These are phyloP conservation scores for Dicentrarchus labrax DNA, from an alignment of 2,113 vertebrate genomes.

Conservation along the genomic window DNA sequence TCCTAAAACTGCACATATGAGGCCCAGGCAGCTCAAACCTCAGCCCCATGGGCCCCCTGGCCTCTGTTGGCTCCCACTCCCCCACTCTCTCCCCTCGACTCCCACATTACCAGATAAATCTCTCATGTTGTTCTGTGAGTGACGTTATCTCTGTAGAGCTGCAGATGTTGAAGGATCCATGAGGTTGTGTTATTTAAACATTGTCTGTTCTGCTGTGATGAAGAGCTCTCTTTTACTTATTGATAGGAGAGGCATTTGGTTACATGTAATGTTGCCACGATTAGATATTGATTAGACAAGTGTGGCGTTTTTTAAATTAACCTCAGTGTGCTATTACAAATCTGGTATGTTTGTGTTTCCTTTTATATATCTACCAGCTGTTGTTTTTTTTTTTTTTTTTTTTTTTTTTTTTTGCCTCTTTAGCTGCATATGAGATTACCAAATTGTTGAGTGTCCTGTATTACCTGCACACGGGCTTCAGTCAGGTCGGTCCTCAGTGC, in stretches of 20 bases:
- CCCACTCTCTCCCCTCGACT: conserved; percentile 64
- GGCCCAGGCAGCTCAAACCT: conserved; percentile 76
- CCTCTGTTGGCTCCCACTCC: conserved; percentile 72
- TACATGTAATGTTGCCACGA: neutral
- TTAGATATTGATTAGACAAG: neutral
- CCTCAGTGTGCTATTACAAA: neutral
- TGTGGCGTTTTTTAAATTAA: neutral
- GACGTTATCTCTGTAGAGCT: conserved; percentile 78
- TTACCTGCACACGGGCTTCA: conserved; percentile 97
- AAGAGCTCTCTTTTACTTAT: conserved; percentile 10
- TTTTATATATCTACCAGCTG: neutral
- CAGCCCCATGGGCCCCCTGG: conserved; percentile 71
- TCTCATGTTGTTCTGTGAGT: conserved; percentile 72
- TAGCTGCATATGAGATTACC: neutral
- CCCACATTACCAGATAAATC: conserved; percentile 81
- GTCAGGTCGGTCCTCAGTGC: conserved; percentile 99
- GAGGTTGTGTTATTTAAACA: conserved; percentile 56
- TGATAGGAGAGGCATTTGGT: neutral
- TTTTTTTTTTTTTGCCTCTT: neutral
- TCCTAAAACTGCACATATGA: conserved; percentile 77
- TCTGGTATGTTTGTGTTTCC: neutral
- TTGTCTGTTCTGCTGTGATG: conserved; percentile 8
- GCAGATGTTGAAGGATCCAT: conserved; percentile 75
- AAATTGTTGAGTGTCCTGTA: neutral
- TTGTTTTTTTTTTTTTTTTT: too few relatives aligned